phyloP scores from a whole-genome alignment of 2,888 invertebrate genomes.

The Mechanitis mazaeus region DNA sequence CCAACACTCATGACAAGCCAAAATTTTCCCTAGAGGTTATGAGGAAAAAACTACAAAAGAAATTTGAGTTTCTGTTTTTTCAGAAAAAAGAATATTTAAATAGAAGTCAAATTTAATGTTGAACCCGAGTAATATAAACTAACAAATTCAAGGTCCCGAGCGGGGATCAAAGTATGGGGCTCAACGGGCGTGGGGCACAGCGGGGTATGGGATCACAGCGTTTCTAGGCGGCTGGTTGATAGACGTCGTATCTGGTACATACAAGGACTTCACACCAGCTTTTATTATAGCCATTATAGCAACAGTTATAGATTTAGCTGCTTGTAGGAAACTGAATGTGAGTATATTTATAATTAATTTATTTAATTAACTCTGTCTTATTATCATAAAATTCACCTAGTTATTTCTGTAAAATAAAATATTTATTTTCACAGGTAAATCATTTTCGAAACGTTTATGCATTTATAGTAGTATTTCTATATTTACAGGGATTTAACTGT shows the following conservation, averaged over 20 bases:
- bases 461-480: too few species aligned
- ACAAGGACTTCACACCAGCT: slow-evolving; percentile 84
- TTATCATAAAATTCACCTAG: neutral
- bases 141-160: slow-evolving; percentile 75
- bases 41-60: too few species aligned
- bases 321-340: slow-evolving; percentile 79
- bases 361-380: neutral
- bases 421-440: too few species aligned
- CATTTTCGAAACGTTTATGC: too few species aligned
- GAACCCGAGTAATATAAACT: neutral
- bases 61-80: too few species aligned
- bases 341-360: slow-evolving; percentile 1
- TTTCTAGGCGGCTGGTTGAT: slow-evolving; percentile 82
- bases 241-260: slow-evolving; percentile 77
- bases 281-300: slow-evolving; percentile 80
- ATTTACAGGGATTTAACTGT: too few species aligned
- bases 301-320: slow-evolving; percentile 79
- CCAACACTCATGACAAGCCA: too few species aligned
- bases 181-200: slow-evolving; percentile 89
- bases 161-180: slow-evolving; percentile 83
- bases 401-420: too few species aligned
- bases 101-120: too few species aligned
- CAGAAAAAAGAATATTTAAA: too few species aligned
- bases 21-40: too few species aligned
- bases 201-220: slow-evolving; percentile 86